These are phyloP conservation scores for western clawed frog (Xenopus tropicalis) DNA, from an alignment of 2,113 vertebrate genomes.

Conservation along the genomic window DNA sequence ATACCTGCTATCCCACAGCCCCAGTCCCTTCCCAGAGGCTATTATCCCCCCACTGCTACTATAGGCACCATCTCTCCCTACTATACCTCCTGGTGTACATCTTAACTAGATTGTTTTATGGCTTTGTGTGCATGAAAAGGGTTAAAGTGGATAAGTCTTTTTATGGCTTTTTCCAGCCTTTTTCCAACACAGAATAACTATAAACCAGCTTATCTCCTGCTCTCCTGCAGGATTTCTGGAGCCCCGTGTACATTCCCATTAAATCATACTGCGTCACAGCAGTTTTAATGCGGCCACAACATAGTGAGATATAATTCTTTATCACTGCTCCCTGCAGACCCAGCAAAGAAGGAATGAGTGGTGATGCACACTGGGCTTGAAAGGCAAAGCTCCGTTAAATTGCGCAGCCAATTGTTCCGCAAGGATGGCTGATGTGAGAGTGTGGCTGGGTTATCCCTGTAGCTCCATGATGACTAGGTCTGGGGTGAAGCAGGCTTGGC, in stretches of 20 bases:
- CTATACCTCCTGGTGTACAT: too few relatives aligned
- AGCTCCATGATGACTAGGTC: background rate
- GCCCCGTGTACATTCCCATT: background rate
- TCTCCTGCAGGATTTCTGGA: background rate
- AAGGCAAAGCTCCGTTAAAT: background rate
- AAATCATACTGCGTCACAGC: background rate
- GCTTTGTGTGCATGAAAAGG: too few relatives aligned
- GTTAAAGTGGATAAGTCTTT: too few relatives aligned
- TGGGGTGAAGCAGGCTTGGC: slow-evolving; percentile 3
- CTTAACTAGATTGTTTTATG: too few relatives aligned
- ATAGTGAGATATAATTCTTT: background rate
- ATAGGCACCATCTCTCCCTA: too few relatives aligned
- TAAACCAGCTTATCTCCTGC: background rate
- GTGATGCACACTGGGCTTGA: background rate
- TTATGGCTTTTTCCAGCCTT: background rate
- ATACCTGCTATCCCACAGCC: too few relatives aligned
- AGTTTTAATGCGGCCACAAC: background rate
- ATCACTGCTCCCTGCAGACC: too few relatives aligned
- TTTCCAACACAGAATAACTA: background rate
- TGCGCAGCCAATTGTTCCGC: background rate
- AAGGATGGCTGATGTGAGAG: background rate
- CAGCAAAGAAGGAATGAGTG: background rate
- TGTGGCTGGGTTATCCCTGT: background rate
- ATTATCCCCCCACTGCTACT: too few relatives aligned
- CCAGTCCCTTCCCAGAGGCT: too few relatives aligned